Conservation (phyloP, 2,113 vertebrate species). For the Clupea harengus region DNA sequence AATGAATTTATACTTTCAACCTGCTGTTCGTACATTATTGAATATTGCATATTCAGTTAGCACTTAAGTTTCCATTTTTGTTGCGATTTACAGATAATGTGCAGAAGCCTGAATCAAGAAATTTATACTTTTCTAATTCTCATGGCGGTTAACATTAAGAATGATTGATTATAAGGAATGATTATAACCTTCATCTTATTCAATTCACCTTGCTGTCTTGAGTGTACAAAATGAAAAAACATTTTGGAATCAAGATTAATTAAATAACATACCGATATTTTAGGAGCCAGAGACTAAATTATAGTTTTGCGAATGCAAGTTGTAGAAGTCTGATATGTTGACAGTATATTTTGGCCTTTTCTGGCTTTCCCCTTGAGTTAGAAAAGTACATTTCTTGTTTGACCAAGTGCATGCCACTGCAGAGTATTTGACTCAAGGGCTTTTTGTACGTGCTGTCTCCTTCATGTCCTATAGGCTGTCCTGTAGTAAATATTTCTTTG, state of each 20-base stretch:
- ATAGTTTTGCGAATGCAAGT: background rate
- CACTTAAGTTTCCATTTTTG: background rate
- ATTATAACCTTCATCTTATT: background rate
- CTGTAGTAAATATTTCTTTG: conserved; percentile 18
- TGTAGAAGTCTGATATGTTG: background rate
- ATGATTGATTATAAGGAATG: background rate
- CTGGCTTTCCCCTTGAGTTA: background rate
- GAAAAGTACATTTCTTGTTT: background rate
- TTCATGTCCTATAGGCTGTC: conserved; percentile 17
- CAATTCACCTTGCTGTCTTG: background rate
- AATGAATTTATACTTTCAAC: conserved; percentile 4
- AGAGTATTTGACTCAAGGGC: conserved; percentile 32
- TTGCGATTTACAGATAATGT: conserved; percentile 11
- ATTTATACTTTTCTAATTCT: background rate
- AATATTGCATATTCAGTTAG: background rate
- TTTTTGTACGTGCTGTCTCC: conserved; percentile 15
- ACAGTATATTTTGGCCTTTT: background rate
- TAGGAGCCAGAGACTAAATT: background rate
- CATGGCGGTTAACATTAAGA: background rate
- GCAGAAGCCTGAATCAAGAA: background rate
- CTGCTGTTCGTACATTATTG: background rate
- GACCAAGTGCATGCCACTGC: conserved; percentile 34
- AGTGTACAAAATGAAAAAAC: background rate
- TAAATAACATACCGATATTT: background rate
- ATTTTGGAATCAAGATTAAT: background rate